Evolutionary conservation across 2,797 vertebrate species (phyloP).

Genomic region (Monodelphis domestica): DNA sequence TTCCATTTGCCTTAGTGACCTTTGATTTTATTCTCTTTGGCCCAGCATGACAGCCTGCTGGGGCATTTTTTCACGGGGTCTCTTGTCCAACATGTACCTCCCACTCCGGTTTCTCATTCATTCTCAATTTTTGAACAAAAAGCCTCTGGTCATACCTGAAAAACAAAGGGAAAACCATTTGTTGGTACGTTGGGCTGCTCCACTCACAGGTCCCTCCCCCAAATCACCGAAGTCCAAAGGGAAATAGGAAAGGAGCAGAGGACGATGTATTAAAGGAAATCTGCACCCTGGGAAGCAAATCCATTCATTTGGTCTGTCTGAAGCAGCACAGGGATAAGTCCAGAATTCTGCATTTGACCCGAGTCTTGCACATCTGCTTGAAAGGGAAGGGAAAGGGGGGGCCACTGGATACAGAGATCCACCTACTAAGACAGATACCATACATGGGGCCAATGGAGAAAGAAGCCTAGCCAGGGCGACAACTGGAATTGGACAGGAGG

Average conservation of each 20-base stretch:
- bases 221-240: neutral
- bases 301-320: neutral
- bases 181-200: rapidly evolving
- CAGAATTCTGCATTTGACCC: neutral
- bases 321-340: neutral
- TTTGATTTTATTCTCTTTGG: neutral
- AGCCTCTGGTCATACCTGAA: slow-evolving; percentile 35
- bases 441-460: neutral
- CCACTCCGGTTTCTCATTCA: neutral
- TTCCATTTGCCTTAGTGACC: neutral
- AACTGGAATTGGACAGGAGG: neutral
- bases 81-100: neutral
- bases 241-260: neutral
- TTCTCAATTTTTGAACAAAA: slow-evolving; percentile 14
- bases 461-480: neutral
- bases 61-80: neutral
- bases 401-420: neutral
- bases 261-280: neutral
- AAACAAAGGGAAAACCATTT: slow-evolving; percentile 43
- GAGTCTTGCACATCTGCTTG: neutral
- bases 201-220: slow-evolving; percentile 16
- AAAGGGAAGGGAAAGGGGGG: neutral
- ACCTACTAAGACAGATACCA: neutral
- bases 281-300: neutral
- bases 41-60: neutral